These are phyloP conservation scores for Eciton burchellii DNA, from an alignment of 1,140 invertebrate species.

Conservation along the genomic window DNA sequence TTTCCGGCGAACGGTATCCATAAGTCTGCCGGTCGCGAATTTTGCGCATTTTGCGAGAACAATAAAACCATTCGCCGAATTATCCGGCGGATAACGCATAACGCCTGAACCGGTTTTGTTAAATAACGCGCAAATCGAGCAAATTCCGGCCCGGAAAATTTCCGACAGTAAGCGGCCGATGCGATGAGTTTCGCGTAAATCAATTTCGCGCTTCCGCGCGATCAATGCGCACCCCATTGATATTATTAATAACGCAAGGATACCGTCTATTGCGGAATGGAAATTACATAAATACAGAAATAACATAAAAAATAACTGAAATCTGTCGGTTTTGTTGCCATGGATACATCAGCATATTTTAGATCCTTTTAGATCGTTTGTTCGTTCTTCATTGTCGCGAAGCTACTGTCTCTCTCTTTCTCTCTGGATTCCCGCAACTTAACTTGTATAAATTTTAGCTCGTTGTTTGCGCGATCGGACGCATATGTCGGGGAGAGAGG, in stretches of 20 bases:
- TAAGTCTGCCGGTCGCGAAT: constrained; percentile 15
- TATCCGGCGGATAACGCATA: constrained; percentile 32
- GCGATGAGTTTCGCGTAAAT: constrained; percentile 23
- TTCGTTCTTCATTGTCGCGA: too few species aligned
- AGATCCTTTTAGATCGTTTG: too few species aligned
- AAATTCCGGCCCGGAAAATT: constrained; percentile 29
- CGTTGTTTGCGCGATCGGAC: constrained; percentile 8
- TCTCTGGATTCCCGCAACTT: too few species aligned
- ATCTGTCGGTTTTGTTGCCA: background rate
- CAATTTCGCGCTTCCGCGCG: constrained; percentile 12
- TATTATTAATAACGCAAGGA: constrained; percentile 17
- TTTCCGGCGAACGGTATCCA: background rate
- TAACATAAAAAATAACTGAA: background rate
- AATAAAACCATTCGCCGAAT: constrained; percentile 20
- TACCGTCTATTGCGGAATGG: background rate
- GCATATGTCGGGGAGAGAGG: background rate
- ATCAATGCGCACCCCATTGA: constrained; percentile 22
- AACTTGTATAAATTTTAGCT: too few species aligned
- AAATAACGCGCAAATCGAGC: constrained; percentile 41
- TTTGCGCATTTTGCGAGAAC: constrained; percentile 31
- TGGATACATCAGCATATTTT: too few species aligned
- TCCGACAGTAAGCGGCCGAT: constrained; percentile 27
- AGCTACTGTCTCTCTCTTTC: too few species aligned
- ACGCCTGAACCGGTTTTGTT: constrained; percentile 1
- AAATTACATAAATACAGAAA: background rate